phyloP scores from a whole-genome alignment of 1,140 invertebrate species.

The Subanguina moxae region DNA sequence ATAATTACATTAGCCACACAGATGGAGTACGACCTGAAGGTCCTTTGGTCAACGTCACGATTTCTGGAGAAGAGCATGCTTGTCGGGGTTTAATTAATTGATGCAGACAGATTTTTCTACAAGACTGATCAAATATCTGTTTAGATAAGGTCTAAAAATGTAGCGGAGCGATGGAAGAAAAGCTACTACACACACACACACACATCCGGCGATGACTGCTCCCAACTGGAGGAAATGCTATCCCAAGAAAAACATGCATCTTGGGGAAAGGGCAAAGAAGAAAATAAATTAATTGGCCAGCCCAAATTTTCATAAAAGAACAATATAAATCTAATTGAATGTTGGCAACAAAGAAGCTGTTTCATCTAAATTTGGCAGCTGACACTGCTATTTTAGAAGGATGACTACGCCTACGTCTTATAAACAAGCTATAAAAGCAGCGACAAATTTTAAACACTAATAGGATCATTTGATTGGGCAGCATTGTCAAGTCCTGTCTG shows the following conservation, averaged over 20 bases:
- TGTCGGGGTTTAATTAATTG: not conserved
- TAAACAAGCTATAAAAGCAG: not conserved
- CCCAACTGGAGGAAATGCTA: not conserved
- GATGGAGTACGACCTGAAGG: slow-evolving; percentile 5
- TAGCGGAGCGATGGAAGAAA: not conserved
- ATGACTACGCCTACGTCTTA: not conserved
- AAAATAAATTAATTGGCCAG: not conserved
- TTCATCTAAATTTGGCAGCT: no score
- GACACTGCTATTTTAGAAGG: not conserved
- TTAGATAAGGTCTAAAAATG: no score
- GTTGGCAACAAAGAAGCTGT: no score
- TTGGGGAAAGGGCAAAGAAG: not conserved
- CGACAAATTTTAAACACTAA: no score
- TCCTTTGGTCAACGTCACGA: slow-evolving; percentile 9
- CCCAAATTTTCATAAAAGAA: not conserved
- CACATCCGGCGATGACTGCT: not conserved
- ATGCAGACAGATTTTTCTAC: not conserved
- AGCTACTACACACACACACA: not conserved
- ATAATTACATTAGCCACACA: not conserved
- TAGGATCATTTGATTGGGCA: no score
- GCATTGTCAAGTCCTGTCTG: no score
- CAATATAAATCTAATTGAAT: not conserved
- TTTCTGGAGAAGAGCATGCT: slow-evolving; percentile 28
- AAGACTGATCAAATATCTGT: no score
- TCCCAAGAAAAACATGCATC: not conserved